Base-by-base conservation (phyloP, 2,113 vertebrate species). In the Cephalopterus ornatus region DNA sequence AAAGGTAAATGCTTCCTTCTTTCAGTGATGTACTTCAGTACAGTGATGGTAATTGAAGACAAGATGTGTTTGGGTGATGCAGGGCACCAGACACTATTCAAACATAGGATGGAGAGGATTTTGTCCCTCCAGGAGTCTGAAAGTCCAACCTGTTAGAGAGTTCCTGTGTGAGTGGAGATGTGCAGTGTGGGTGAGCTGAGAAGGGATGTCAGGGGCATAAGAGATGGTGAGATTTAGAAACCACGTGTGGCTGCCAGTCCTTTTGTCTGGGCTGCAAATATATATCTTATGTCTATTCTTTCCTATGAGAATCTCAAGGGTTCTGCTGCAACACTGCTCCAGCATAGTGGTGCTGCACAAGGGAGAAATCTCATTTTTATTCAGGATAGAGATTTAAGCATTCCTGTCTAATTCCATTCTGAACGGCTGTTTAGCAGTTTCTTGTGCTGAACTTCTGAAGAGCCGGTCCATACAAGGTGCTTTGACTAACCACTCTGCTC, bases 261-360 rank as follows among this genome's bases (percentile, higher is more conserved):
- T 56, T 83, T 73, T 2, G 1, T 33, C 39, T 14, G 26, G 52
- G 52, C 58, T 79, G 62, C 32, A 68, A 7, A 66, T 4, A 0
- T 14, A 20, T 33, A n/a, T 5, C 9, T 83, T 37, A 9, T 50
- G 16, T 46, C 42, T 46, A 2, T 53, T 46, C 26, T 58, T 81
- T 67, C 41, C 22, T 33, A 13, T n/a, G 37, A 73, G 27, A 15
- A 32, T 76, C 66, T 50, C 2, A 4, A 37, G 52, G 42, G 12
- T 82, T 81, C 58, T 70, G 55, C 66, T 74, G 58, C 62, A 71
- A 8, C 5, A 8, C 14, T 37, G 27, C 33, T 88, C 14, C 66
- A 39, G 27, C 0, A 0, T 8, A 59, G n/a, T 12, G 7, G 21
- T 16, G 11, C n/a, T 61, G 22, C 1, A 3, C 37, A 28, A 80